A percentile compares a stretch with the other conserved stretches of the same genome.
These are phyloP conservation scores for Capromys pilorides DNA, from an alignment of 2,797 vertebrate genomes.

Conservation along the genomic window DNA sequence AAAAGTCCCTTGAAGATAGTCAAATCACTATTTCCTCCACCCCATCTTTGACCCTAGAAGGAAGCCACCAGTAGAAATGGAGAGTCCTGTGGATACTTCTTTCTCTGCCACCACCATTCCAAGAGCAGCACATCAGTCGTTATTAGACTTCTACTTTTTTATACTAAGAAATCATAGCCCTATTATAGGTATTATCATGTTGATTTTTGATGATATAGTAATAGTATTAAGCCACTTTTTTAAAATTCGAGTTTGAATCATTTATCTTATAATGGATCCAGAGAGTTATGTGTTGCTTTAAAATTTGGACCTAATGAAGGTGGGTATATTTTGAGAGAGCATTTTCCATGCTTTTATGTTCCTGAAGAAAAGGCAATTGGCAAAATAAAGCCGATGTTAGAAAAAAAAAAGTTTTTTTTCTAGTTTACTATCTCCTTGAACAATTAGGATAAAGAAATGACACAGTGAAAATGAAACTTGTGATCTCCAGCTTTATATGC, in stretches of 20 bases:
- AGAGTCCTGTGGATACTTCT: not conserved
- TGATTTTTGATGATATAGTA: not conserved
- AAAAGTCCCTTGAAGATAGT: not conserved
- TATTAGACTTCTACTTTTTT: not conserved
- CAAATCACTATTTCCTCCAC: not conserved
- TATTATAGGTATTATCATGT: not conserved
- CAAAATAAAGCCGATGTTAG: not conserved
- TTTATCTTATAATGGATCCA: not conserved
- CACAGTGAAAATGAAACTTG: not conserved
- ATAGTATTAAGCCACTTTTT: not conserved
- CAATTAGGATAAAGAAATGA: not conserved
- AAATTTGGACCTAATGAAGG: not conserved
- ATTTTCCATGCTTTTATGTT: not conserved
- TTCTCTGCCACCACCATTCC: not conserved
- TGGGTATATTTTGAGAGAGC: not conserved
- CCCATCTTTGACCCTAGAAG: not conserved
- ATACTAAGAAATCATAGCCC: not conserved
- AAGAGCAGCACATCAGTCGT: not conserved
- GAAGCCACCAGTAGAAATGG: not conserved
- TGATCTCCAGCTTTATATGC: not conserved
- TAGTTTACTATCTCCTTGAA: not conserved
- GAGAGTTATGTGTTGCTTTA: not conserved
- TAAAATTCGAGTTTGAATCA: not conserved
- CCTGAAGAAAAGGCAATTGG: not conserved
- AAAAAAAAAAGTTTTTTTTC: conserved; percentile 6